Percentiles rank a stretch among this genome's conserved stretches.
Conservation (phyloP, 1,140 invertebrate species). For the Drosophila eugracilis region DNA sequence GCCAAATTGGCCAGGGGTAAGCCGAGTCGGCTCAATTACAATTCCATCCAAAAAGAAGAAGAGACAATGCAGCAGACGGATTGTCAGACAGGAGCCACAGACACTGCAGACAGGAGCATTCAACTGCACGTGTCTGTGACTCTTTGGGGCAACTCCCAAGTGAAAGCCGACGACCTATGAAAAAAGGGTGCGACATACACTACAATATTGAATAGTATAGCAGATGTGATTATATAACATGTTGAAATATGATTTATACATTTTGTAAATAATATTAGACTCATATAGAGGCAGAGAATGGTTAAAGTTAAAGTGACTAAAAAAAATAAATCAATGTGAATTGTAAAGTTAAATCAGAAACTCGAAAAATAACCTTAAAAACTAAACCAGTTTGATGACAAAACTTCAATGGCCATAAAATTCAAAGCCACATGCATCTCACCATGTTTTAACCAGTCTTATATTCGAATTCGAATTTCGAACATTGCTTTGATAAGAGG, state of each 20-base stretch:
- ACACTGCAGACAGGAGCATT: slow-evolving; percentile 24
- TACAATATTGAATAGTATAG: too few relatives aligned
- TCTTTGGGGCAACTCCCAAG: slow-evolving; percentile 22
- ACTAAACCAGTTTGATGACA: slow-evolving; percentile 25
- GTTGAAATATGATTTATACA: too few relatives aligned
- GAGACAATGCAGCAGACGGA: slow-evolving; percentile 19
- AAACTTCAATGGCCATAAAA: slow-evolving; percentile 16
- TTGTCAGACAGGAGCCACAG: slow-evolving; percentile 22
- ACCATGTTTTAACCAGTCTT: slow-evolving; percentile 6
- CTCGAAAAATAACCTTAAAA: slow-evolving; percentile 10
- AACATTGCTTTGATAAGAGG: slow-evolving; percentile 4
- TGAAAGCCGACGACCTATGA: slow-evolving; percentile 27
- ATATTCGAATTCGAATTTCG: slow-evolving; percentile 5
- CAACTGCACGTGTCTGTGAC: slow-evolving; percentile 37
- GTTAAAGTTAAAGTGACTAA: too few relatives aligned
- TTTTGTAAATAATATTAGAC: too few relatives aligned
- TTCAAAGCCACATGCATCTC: slow-evolving; percentile 19
- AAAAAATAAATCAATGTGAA: too few relatives aligned
- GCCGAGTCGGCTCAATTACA: slow-evolving; percentile 52
- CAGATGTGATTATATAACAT: too few relatives aligned
- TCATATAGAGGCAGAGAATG: too few relatives aligned
- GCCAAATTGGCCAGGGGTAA: slow-evolving; percentile 40
- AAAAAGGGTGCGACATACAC: slow-evolving; percentile 11
- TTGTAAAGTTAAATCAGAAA: background rate
- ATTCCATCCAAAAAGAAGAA: background rate